A percentile compares a stretch with the other conserved stretches of the same genome.
Evolutionary conservation across 2,113 vertebrate species (phyloP).

Genomic region (Chaetura pelagica): DNA sequence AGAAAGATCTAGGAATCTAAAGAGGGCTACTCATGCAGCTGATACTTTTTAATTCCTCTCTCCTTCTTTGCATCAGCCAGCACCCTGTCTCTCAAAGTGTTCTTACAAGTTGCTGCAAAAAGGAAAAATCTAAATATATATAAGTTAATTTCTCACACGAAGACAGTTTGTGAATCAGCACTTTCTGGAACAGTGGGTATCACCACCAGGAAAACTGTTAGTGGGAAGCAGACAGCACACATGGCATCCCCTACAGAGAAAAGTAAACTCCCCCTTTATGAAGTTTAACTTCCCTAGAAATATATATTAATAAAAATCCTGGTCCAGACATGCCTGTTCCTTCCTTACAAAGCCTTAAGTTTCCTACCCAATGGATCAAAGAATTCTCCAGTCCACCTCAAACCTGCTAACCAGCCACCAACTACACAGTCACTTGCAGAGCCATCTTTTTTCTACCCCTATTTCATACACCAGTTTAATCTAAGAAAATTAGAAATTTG

Average conservation of each 20-base stretch:
- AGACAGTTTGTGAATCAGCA: not conserved
- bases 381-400: not conserved
- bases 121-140: not conserved
- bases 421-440: not conserved
- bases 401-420: not conserved
- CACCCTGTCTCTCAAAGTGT: not conserved
- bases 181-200: not conserved
- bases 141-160: not conserved
- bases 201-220: not conserved
- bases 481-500: not conserved
- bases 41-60: not conserved
- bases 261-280: not conserved
- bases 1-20: not conserved
- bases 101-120: not conserved
- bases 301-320: not conserved
- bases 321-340: not conserved
- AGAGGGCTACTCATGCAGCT: not conserved
- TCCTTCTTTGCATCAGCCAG: not conserved
- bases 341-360: not conserved
- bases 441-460: not conserved
- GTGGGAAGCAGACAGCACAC: not conserved
- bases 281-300: not conserved
- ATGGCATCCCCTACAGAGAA: not conserved
- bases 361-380: not conserved
- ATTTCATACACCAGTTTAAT: not conserved